Evolutionary conservation across 1,140 invertebrate genomes (phyloP), one percentile per base, ranked within the genome.

Genomic region (Pseudomyrmex dendroicus): DNA sequence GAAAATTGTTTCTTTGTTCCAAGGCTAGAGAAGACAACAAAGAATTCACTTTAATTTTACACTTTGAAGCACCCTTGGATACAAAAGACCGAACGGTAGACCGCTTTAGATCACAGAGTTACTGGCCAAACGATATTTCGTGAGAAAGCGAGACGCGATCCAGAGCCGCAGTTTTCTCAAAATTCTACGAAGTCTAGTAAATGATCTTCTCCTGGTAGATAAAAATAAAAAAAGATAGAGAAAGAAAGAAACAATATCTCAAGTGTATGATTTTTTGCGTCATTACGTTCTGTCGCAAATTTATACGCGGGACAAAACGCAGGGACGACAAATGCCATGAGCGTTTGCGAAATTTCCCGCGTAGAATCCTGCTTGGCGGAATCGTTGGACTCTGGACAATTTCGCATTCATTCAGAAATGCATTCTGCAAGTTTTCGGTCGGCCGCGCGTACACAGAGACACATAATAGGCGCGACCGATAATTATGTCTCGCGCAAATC

Each of bases 21-120:
- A 80, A 80, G 35, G 54, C 44, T 59, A 80, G 76, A 13, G 76
- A 80, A 80, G 76, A 80, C 76, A 59, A 66, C 76, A 59, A 72
- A 80, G 76, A 80, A 80, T 80, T 80, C 76, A 80, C 76, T 80
- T 80, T 80, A 80, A 80, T 80, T 80, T 80, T 80, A 80, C 76
- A 80, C 76, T 80, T 72, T 80, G 64, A 80, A 80, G 76, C 66
- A 54, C 22, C 20, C 76, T 48, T 54, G 66, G 76, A 80, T 66
- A 80, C 76, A 80, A 80, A 80, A 80, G 76, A 80, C 76, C 44
- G 54, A 66, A 59, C 66, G 54, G 44, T 72, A 35, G 76, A 70
- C 76, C 73, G 73, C 61, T 80, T 80, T 68, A 80, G 76, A 80
- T 80, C 66, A 80, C 76, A 80, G 76, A 80, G 76, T 80, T 54